phyloP scores from a whole-genome alignment of 2,888 invertebrate genomes.

The Tupiocoris notatus region DNA sequence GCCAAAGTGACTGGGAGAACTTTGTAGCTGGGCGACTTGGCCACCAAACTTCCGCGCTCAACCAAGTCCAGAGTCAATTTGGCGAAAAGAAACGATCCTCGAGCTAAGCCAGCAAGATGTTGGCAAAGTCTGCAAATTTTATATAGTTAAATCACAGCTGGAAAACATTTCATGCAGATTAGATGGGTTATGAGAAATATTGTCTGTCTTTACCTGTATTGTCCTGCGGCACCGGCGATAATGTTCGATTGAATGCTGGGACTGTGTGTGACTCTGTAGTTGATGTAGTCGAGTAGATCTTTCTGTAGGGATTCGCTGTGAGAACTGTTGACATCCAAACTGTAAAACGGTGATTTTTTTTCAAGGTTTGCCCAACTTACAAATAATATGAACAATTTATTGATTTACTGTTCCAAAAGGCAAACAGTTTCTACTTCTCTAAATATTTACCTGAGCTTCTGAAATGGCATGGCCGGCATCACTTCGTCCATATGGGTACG shows the following conservation, averaged over 20 bases:
- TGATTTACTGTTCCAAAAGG: no score
- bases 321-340: conserved; percentile 65
- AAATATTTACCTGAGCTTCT: conserved; percentile 49
- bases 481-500: conserved; percentile 80
- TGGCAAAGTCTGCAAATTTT: conserved; percentile 69
- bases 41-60: conserved; percentile 85
- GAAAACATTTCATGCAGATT: neutral
- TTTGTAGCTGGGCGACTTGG: conserved; percentile 92
- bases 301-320: conserved; percentile 71
- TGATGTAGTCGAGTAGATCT: conserved; percentile 84
- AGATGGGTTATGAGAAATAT: neutral
- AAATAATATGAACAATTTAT: no score
- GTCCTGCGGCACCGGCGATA: conserved; percentile 60
- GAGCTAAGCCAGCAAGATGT: conserved; percentile 77
- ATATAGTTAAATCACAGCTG: neutral
- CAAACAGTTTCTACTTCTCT: no score
- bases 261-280: conserved; percentile 75
- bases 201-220: conserved; percentile 56
- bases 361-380: no score
- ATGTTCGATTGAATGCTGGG: conserved; percentile 82
- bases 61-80: conserved; percentile 89
- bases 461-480: conserved; percentile 78
- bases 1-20: conserved; percentile 83
- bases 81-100: conserved; percentile 88
- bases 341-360: conserved; percentile 36